Evolutionary conservation across 2,797 vertebrate genomes (phyloP).

Genomic region (Morelia viridis): DNA sequence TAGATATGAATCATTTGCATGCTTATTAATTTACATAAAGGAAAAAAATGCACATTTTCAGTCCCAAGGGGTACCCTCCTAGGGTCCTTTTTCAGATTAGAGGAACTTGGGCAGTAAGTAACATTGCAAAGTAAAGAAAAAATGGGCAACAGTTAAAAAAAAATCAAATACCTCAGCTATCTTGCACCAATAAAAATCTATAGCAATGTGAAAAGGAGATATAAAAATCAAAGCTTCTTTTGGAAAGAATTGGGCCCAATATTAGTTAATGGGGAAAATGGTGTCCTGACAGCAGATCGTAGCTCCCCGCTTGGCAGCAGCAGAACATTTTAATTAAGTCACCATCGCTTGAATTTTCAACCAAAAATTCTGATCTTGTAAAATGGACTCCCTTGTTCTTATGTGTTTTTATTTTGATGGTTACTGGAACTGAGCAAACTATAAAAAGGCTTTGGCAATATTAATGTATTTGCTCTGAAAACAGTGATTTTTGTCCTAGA

Average conservation of each 20-base stretch:
- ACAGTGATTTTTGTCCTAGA: neutral
- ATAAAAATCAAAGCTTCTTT: too few species aligned
- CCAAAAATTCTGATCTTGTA: neutral
- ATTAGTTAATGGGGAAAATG: neutral
- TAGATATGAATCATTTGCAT: neutral
- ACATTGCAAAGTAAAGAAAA: too few species aligned
- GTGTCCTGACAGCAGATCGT: neutral
- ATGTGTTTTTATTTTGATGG: neutral
- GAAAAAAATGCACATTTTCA: neutral
- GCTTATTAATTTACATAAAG: neutral
- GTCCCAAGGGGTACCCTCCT: too few species aligned
- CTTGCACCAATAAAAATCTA: too few species aligned
- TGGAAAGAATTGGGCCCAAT: too few species aligned
- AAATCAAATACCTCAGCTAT: too few species aligned
- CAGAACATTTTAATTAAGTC: neutral
- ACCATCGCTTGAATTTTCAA: neutral
- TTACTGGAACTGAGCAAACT: neutral
- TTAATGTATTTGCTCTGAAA: neutral
- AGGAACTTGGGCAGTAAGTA: too few species aligned
- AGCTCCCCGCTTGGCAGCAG: neutral
- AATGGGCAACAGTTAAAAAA: too few species aligned
- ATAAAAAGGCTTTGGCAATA: neutral
- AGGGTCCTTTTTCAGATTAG: too few species aligned
- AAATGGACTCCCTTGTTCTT: neutral
- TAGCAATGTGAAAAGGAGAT: too few species aligned